Percentiles rank a stretch among this genome's conserved stretches.
phyloP scores from a whole-genome alignment of 2,888 invertebrate genomes.

The Eudemis profundana region DNA sequence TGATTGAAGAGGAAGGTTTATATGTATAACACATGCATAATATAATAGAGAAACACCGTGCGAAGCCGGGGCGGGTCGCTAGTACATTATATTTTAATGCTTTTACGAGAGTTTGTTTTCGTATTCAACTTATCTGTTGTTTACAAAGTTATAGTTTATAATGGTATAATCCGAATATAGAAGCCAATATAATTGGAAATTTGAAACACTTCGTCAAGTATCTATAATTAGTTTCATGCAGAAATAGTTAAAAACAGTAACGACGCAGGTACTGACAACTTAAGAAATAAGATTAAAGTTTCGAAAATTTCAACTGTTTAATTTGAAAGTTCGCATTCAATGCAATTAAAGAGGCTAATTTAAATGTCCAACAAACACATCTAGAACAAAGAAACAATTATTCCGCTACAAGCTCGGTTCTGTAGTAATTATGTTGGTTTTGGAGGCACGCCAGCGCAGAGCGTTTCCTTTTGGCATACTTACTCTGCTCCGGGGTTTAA shows the following conservation, averaged over 20 bases:
- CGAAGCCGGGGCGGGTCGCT: too few relatives aligned
- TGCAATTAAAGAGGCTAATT: conserved; percentile 44
- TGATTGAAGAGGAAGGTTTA: too few relatives aligned
- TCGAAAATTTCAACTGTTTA: conserved; percentile 29
- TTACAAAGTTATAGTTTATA: too few relatives aligned
- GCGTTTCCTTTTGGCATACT: conserved; percentile 35
- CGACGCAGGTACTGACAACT: conserved; percentile 12
- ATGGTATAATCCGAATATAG: too few relatives aligned
- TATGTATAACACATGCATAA: too few relatives aligned
- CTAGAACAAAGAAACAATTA: conserved; percentile 50
- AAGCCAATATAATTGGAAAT: too few relatives aligned
- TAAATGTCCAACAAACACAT: conserved; percentile 47
- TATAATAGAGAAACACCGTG: too few relatives aligned
- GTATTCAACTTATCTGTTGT: too few relatives aligned
- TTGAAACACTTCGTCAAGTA: too few relatives aligned
- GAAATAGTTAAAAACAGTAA: too few relatives aligned
- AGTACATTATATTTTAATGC: too few relatives aligned
- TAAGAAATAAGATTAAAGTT: conserved; percentile 19
- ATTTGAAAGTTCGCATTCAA: conserved; percentile 34
- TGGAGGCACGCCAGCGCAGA: conserved; percentile 47
- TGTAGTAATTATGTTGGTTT: conserved; percentile 48
- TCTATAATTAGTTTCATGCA: conserved; percentile 3
- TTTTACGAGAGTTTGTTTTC: too few relatives aligned
- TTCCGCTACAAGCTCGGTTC: conserved; percentile 43
- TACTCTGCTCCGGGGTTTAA: conserved; percentile 30